A percentile compares a stretch with the other conserved stretches of the same genome.
phyloP scores from a whole-genome alignment of 2,797 vertebrate species.

The Accipiter superciliosus region DNA sequence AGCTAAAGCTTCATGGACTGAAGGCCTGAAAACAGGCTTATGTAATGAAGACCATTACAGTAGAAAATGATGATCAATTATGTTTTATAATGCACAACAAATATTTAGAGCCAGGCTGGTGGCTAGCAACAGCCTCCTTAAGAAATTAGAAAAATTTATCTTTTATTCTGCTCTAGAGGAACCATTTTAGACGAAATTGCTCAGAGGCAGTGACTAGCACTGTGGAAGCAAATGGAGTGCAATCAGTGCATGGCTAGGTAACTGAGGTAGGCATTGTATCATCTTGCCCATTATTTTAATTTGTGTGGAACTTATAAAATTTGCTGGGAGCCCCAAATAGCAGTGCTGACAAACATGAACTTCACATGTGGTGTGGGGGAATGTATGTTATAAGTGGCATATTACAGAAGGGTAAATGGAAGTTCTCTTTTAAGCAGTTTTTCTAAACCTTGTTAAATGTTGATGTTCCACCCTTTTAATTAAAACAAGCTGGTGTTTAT shows the following conservation, averaged over 20 bases:
- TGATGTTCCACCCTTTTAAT: conserved; percentile 84
- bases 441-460: conserved; percentile 84
- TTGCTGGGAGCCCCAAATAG: background rate
- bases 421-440: background rate
- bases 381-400: background rate
- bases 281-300: background rate
- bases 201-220: background rate
- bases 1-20: background rate
- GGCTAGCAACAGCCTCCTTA: background rate
- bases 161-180: background rate
- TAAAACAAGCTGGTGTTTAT: conserved; percentile 83
- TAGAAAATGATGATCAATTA: background rate
- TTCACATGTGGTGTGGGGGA: background rate
- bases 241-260: background rate
- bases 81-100: background rate
- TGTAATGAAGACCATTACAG: background rate
- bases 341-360: background rate
- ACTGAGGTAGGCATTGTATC: background rate
- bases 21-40: background rate
- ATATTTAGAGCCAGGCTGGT: background rate
- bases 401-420: background rate
- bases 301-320: background rate
- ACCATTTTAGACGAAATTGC: background rate
- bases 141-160: background rate
- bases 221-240: background rate